Percentiles rank a stretch among this genome's conserved stretches.
These are phyloP conservation scores for Elgonia sp. DNA, from an alignment of 2,888 invertebrate genomes.

Conservation along the genomic window DNA sequence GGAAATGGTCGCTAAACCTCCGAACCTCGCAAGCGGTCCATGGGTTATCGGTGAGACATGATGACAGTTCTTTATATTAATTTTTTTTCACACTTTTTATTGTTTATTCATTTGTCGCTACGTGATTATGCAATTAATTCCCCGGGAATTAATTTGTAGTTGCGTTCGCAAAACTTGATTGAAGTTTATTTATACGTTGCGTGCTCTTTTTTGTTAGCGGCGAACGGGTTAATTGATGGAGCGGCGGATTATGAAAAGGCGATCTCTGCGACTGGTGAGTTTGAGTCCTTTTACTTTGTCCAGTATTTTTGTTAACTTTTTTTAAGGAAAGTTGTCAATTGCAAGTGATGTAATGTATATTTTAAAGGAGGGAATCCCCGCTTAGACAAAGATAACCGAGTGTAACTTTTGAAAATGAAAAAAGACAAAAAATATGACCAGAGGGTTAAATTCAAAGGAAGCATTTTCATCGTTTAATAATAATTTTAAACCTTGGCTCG, in stretches of 20 bases:
- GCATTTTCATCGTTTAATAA: too few species aligned
- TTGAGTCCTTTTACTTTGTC: neutral
- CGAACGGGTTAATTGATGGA: conserved; percentile 73
- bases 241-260: conserved; percentile 91
- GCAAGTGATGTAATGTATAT: too few species aligned
- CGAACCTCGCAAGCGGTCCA: conserved; percentile 58
- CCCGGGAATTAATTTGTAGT: conserved; percentile 25
- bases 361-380: too few species aligned
- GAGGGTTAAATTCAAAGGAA: too few species aligned
- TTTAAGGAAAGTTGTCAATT: too few species aligned
- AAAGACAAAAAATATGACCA: too few species aligned
- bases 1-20: conserved; percentile 69
- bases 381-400: too few species aligned
- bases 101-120: neutral
- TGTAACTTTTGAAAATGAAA: too few species aligned
- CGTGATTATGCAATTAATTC: conserved; percentile 51
- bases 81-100: neutral
- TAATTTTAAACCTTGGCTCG: too few species aligned
- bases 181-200: conserved; percentile 57
- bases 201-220: conserved; percentile 64
- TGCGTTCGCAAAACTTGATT: conserved; percentile 38
- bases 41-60: conserved; percentile 72
- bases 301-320: neutral
- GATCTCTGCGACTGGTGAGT: conserved; percentile 89
- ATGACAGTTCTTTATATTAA: neutral